phyloP scores from a whole-genome alignment of 2,113 vertebrate genomes.

The Brachionichthys hirsutus region DNA sequence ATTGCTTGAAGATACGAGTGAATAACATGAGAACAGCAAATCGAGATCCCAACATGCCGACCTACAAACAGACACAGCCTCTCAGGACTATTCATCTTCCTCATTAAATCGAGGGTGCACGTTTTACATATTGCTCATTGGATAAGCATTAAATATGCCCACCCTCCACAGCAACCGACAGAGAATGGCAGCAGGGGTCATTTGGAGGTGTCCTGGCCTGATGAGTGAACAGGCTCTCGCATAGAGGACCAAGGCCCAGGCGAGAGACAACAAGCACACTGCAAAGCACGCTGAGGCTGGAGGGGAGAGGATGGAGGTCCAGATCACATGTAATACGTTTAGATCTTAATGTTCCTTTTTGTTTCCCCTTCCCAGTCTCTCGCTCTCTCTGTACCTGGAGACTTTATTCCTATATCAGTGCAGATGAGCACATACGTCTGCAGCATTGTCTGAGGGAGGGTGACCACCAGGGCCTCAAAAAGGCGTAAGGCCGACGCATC shows the following conservation, averaged over 20 bases:
- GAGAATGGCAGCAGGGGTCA: slow-evolving; percentile 74
- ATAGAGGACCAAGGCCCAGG: slow-evolving; percentile 85
- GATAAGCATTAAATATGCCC: slow-evolving; percentile 54
- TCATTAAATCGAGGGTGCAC: neutral
- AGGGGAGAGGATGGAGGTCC: neutral
- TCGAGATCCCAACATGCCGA: slow-evolving; percentile 82
- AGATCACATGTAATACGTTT: neutral
- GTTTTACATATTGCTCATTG: neutral
- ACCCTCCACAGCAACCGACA: slow-evolving; percentile 88
- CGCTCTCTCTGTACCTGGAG: slow-evolving; percentile 62
- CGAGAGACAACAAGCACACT: slow-evolving; percentile 79
- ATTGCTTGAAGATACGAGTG: slow-evolving; percentile 78
- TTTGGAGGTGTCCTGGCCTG: slow-evolving; percentile 75
- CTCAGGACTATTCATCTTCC: neutral
- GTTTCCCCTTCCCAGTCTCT: neutral
- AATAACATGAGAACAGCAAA: slow-evolving; percentile 83
- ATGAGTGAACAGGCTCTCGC: slow-evolving; percentile 71
- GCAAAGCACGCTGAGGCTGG: slow-evolving; percentile 78
- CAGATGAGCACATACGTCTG: slow-evolving; percentile 79
- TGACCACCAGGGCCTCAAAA: slow-evolving; percentile 83
- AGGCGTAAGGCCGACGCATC: slow-evolving; percentile 80
- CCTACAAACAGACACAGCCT: slow-evolving; percentile 36
- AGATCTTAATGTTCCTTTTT: neutral
- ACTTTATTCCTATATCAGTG: slow-evolving; percentile 67
- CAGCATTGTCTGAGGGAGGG: slow-evolving; percentile 82